phyloP scores from a whole-genome alignment of 2,797 vertebrate species.

The Anniella stebbinsi region DNA sequence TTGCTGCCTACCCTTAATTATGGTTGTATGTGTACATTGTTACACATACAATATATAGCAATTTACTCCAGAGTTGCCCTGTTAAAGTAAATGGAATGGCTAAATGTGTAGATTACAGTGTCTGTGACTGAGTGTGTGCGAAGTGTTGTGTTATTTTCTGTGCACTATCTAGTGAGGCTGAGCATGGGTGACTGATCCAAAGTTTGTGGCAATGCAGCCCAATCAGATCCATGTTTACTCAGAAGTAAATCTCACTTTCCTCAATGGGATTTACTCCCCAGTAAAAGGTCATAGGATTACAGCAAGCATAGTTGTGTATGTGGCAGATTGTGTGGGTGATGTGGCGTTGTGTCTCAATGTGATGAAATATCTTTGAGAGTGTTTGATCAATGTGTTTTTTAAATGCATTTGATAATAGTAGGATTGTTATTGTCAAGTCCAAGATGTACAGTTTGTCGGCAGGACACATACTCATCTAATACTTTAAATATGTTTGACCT shows the following conservation, averaged over 20 bases:
- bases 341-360: not conserved
- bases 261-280: not conserved
- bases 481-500: not conserved
- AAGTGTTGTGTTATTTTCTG: not conserved
- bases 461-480: not conserved
- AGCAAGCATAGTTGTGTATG: not conserved
- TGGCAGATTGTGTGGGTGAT: not conserved
- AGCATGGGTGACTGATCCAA: not conserved
- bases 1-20: not conserved
- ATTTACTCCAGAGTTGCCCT: not conserved
- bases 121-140: not conserved
- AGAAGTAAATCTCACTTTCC: not conserved
- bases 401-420: not conserved
- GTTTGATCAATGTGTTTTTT: not conserved
- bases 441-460: not conserved
- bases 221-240: not conserved
- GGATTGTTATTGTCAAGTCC: not conserved
- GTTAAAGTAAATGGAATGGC: not conserved
- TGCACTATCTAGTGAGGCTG: not conserved
- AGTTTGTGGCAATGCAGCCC: conserved; percentile 1
- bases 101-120: not conserved
- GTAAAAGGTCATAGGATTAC: not conserved
- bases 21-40: not conserved
- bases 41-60: not conserved
- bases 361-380: not conserved